Conservation (phyloP, 2,113 vertebrate genomes). For the Mormyrus lacerda region DNA sequence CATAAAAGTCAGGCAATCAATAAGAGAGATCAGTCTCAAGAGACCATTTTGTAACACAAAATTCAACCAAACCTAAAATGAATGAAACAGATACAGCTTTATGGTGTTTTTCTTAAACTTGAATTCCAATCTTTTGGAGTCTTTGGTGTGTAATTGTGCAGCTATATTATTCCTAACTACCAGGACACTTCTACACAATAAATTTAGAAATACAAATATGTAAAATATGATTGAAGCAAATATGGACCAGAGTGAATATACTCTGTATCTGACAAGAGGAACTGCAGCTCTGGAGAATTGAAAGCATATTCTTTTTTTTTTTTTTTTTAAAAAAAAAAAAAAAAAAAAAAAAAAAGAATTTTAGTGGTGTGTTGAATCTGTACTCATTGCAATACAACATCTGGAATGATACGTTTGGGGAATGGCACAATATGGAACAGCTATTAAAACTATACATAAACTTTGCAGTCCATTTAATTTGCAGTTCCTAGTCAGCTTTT, state of each 20-base stretch:
- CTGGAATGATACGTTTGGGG: not conserved
- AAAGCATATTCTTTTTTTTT: constrained; percentile 17
- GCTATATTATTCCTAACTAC: not conserved
- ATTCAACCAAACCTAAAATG: not conserved
- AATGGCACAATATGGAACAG: not conserved
- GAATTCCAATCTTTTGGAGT: not conserved
- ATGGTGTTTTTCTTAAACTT: constrained; percentile 1
- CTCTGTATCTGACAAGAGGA: not conserved
- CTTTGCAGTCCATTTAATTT: not conserved
- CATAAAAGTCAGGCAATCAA: not conserved
- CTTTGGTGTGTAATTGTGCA: not conserved
- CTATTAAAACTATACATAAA: not conserved
- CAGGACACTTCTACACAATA: not conserved
- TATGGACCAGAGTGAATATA: constrained; percentile 16
- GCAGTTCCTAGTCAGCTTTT: constrained; percentile 15
- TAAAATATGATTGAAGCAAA: constrained; percentile 7
- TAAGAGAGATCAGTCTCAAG: not conserved
- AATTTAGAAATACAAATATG: not conserved
- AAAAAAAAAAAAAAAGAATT: not conserved
- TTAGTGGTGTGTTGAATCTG: not conserved
- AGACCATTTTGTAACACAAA: not conserved
- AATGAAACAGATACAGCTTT: not conserved
- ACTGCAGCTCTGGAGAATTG: constrained; percentile 1
- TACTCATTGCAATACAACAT: not conserved
- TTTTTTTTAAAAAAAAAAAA: not conserved